A percentile compares a stretch with the other conserved stretches of the same genome.
phyloP scores from a whole-genome alignment of 2,113 vertebrate species.

The Geococcyx californianus region DNA sequence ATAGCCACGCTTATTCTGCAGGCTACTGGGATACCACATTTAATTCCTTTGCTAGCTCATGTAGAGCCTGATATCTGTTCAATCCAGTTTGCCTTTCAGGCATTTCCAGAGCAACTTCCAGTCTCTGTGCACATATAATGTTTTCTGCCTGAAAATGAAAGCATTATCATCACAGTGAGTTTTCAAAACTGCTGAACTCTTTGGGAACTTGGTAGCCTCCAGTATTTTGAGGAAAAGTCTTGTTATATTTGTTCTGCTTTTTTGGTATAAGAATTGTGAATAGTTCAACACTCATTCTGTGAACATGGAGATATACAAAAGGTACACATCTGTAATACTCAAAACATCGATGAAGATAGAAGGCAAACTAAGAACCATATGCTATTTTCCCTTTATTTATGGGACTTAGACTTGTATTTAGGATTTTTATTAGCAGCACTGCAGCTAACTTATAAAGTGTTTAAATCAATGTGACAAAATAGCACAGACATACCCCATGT shows the following conservation, averaged over 20 bases:
- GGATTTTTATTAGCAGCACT: neutral
- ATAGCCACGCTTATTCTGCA: neutral
- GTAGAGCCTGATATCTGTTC: neutral
- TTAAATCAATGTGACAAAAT: neutral
- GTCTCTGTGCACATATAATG: neutral
- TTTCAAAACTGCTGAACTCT: neutral
- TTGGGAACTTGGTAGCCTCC: neutral
- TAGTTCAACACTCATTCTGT: neutral
- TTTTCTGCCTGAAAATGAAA: neutral
- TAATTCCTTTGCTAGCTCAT: constrained; percentile 28
- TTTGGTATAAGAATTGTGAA: neutral
- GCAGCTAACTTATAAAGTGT: neutral
- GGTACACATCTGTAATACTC: neutral
- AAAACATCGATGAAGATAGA: neutral
- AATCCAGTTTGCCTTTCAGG: constrained; percentile 8
- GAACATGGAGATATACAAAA: neutral
- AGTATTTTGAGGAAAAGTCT: neutral
- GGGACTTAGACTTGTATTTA: neutral
- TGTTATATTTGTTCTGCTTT: neutral
- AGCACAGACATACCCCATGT: neutral
- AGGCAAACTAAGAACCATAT: neutral
- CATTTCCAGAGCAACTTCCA: neutral
- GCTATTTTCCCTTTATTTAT: neutral
- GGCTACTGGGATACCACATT: neutral
- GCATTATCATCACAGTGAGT: neutral